Evolutionary conservation across 2,797 vertebrate genomes (phyloP).

Genomic region (Propithecus deckenii): DNA sequence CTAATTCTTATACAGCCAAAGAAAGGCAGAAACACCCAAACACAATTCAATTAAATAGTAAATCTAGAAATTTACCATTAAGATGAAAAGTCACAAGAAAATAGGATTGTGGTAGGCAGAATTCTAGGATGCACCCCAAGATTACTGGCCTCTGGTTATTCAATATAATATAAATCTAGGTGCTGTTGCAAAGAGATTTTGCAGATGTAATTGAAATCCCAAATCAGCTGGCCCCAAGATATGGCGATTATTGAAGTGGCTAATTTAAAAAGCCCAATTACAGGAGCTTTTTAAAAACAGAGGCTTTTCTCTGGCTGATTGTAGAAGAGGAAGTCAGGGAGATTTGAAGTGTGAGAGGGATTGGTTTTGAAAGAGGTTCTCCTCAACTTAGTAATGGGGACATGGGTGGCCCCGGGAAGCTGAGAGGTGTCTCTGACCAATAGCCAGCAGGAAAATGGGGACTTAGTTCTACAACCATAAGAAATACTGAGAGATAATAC

Average conservation of each 20-base stretch:
- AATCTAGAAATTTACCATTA: not conserved
- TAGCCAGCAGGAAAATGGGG: not conserved
- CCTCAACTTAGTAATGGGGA: too few species aligned
- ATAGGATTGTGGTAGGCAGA: not conserved
- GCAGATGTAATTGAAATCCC: not conserved
- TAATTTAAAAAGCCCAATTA: not conserved
- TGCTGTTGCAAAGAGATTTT: not conserved
- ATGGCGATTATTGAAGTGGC: not conserved
- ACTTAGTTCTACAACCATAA: not conserved
- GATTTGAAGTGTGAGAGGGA: not conserved
- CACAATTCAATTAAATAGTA: not conserved
- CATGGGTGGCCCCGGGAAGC: rapidly evolving
- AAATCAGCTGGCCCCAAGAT: not conserved
- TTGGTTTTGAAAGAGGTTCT: not conserved
- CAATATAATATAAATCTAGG: not conserved
- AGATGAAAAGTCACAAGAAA: not conserved
- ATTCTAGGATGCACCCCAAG: not conserved
- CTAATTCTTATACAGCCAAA: not conserved
- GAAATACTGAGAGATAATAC: not conserved
- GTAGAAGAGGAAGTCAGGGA: not conserved
- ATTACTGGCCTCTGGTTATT: not conserved
- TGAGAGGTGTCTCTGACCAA: not conserved
- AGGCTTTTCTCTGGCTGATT: not conserved
- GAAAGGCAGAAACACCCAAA: not conserved
- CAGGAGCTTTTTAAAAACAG: not conserved